Evolutionary conservation across 1,140 invertebrate species (phyloP), one percentile per base, ranked within the genome.

Genomic region (Oncopodura yosiiana): DNA sequence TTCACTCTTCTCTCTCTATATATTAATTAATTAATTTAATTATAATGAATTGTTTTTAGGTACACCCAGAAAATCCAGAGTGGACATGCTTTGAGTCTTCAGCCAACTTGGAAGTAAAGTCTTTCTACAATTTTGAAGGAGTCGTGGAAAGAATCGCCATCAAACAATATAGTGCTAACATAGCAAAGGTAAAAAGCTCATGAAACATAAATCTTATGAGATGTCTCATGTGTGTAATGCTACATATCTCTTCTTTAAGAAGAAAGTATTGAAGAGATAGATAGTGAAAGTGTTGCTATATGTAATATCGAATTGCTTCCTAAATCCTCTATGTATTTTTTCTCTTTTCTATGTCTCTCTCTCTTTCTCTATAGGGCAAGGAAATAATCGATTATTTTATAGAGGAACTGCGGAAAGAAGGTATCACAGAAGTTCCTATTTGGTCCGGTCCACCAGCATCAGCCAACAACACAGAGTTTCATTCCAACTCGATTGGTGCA

Each of bases 41-140:
- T 42, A 23, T 11, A 42, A 50, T 53, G 23, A 30, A 39, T 50
- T 8, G 8, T 51, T 41, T 41, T 16, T 12, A 95, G 87, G 84
- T 93, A 12, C 92, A 96, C 73, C 87, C 91, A 5, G 92, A 97
- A 66, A 96, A 97, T 71, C 66, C 82, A 1, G 81, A 90, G 32
- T 97, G 93, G 93, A 97, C 94, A 3, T 96, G 93, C 67, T 97
- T 96, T 73, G 93, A 97, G 69, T 93, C 96, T 73, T 82, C 79
- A 45, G 92, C 93, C 6, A 84, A 83, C 66, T 76, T 97, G 54
- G 92, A 96, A 73, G 89, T 97, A 4, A 94, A 92, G 70, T 93
- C 88, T 64, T 97, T 97, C 71, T 95, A 94, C 73, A 92, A 92
- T 0, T 92, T 96, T 69, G 93, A 97, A 75, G 85, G 81, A 67